Evolutionary conservation across 2,797 vertebrate species (phyloP), one percentile per base, ranked within the genome.

Genomic region (Enoplosus armatus): DNA sequence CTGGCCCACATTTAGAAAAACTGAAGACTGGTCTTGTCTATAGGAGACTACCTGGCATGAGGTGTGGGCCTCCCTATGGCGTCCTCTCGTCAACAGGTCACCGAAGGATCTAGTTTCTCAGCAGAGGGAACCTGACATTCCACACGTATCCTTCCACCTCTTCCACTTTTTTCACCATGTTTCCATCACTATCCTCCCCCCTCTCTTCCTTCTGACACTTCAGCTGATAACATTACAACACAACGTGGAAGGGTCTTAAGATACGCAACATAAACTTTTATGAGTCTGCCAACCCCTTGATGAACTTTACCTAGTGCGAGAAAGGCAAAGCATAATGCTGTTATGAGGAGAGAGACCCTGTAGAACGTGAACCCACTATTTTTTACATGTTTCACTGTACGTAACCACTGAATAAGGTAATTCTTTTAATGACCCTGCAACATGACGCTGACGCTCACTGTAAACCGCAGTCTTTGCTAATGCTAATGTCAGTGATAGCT

Each of bases 191-290:
- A 14, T 31, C 31, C 12, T 39, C 7, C 33, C 26, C 33, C 47
- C 35, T 47, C 33, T 27, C 64, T 37, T 80, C 62, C 53, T 66
- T 65, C 43, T 79, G 67, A 86, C 88, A 85, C 87, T 75, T 82
- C 50, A 77, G 77, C 85, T 87, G 85, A 89, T 88, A 89, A 87
- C 79, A 76, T 80, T 89, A 79, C 78, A 89, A 77, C 83, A 79
- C 82, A 83, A 86, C 31, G 18, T 64, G 15, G 61, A 82, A 63
- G 69, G 81, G 63, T 85, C 77, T 80, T 85, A 80, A 83, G 92
- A 91, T 70, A 93, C 85, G 92, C 87, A 89, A 89, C 92, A 93
- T 91, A 72, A 86, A 92, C 60, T 90, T 93, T 93, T 91, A 93
- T 90, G 88, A 85, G 90, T 93, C 91, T 89, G 85, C 71, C 89